Evolutionary conservation across 35 echinoderm and acorn worm species (phyloP).

Genomic region (Anneissia japonica): DNA sequence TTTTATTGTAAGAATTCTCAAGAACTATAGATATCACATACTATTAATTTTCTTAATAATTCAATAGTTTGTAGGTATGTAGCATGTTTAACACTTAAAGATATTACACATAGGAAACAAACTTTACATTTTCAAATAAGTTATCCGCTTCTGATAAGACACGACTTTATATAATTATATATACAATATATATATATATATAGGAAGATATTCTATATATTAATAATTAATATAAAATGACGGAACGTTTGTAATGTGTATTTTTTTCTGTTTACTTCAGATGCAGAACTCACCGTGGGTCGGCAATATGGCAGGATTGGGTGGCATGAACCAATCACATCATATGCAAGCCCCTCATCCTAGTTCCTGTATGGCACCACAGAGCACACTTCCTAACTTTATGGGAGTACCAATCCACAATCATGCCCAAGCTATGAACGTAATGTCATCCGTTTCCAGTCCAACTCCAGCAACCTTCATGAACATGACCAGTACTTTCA

Average conservation of each 20-base stretch:
- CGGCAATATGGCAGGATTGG: not conserved
- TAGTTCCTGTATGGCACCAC: constrained; percentile 74
- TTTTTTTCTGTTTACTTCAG: not conserved
- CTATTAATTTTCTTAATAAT: no score
- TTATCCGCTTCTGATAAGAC: no score
- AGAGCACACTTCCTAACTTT: constrained; percentile 73
- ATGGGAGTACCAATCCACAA: constrained; percentile 69
- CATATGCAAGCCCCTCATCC: constrained; percentile 31
- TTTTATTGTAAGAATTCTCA: no score
- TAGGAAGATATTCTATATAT: no score
- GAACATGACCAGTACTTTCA: not conserved
- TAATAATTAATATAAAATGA: no score
- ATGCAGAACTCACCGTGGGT: constrained; percentile 16
- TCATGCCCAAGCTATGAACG: constrained; percentile 1
- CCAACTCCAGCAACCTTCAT: not conserved
- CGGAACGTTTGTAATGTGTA: not conserved
- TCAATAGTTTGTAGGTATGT: no score
- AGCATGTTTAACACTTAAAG: no score
- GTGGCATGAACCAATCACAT: not conserved
- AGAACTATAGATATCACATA: no score
- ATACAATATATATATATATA: no score
- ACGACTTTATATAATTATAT: no score
- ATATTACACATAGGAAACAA: no score
- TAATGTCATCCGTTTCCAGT: not conserved
- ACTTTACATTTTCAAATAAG: no score